Evolutionary conservation across 2,888 invertebrate genomes (phyloP).

Genomic region (Pharmacophagus antenor): DNA sequence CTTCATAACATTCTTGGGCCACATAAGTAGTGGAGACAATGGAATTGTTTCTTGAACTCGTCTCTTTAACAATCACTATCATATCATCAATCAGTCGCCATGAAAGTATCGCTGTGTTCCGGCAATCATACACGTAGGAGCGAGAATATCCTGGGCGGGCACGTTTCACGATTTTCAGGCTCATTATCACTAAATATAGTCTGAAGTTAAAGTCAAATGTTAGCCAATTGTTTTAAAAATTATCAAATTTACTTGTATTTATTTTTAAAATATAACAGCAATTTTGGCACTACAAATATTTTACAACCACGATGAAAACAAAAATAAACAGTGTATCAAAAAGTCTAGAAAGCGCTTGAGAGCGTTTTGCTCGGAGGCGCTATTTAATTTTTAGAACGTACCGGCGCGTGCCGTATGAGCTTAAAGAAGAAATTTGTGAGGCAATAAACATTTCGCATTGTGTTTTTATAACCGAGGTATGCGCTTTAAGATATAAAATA

Average conservation of each 20-base stretch:
- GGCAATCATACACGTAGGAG: too few relatives aligned
- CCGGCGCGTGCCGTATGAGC: constrained; percentile 13
- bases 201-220: too few relatives aligned
- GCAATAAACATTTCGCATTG: constrained; percentile 25
- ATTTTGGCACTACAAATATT: not conserved
- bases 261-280: not conserved
- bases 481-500: constrained; percentile 7
- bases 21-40: too few relatives aligned
- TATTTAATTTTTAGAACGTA: constrained; percentile 17
- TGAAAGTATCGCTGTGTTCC: too few relatives aligned
- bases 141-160: too few relatives aligned
- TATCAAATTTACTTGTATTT: not conserved
- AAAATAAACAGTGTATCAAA: not conserved
- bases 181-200: too few relatives aligned
- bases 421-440: constrained; percentile 27
- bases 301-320: not conserved
- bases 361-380: not conserved
- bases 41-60: too few relatives aligned
- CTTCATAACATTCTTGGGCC: too few relatives aligned
- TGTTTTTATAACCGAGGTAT: constrained; percentile 21
- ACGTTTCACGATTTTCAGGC: too few relatives aligned
- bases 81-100: too few relatives aligned
- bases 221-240: too few relatives aligned
- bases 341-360: not conserved
- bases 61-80: too few relatives aligned